phyloP scores from a whole-genome alignment of 2,888 invertebrate species.

The Diarsia brunnea region DNA sequence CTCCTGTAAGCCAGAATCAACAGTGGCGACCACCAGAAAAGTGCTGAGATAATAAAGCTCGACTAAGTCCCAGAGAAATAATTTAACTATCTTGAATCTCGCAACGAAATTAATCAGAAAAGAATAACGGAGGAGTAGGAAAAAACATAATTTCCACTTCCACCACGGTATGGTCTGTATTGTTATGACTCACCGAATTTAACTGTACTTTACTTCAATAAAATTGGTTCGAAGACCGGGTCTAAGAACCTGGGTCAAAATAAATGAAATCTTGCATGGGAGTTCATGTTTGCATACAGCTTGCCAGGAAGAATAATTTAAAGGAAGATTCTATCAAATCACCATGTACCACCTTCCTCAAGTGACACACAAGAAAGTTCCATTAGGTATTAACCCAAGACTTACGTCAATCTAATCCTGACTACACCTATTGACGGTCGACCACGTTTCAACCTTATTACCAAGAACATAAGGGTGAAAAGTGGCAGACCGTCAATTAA shows the following conservation, averaged over 20 bases:
- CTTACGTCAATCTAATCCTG: not conserved
- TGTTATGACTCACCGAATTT: not conserved
- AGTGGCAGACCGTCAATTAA: not conserved
- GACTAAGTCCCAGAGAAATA: too few species aligned
- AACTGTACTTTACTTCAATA: not conserved
- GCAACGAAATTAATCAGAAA: too few species aligned
- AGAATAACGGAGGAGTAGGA: too few species aligned
- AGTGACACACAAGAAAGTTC: conserved; percentile 2
- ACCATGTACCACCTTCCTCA: not conserved
- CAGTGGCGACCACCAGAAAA: too few species aligned
- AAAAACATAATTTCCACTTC: too few species aligned
- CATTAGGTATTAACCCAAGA: not conserved
- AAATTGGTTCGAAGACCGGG: not conserved
- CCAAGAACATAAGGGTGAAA: not conserved
- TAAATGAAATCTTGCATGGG: not conserved
- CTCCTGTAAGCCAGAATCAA: too few species aligned
- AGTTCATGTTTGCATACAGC: not conserved
- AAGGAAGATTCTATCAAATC: not conserved
- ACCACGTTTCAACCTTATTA: not conserved
- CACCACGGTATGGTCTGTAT: too few species aligned
- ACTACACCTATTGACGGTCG: not conserved
- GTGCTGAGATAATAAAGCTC: too few species aligned
- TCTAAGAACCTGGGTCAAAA: not conserved
- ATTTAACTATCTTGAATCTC: too few species aligned
- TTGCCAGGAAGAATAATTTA: not conserved